phyloP scores from a whole-genome alignment of 2,888 invertebrate species.

The Drosophila greeni region DNA sequence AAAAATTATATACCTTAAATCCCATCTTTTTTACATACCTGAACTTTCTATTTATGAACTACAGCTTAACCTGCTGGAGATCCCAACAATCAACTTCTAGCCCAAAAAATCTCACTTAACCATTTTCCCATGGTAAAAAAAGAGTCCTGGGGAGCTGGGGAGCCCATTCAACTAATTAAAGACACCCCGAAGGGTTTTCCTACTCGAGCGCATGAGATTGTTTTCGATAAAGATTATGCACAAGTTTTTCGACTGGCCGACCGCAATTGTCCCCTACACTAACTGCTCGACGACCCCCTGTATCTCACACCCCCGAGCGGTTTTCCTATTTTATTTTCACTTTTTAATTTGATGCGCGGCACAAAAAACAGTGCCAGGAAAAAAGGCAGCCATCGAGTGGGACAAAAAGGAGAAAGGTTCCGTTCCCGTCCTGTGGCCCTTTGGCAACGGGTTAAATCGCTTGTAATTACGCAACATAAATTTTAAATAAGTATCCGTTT shows the following conservation, averaged over 20 bases:
- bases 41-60: neutral
- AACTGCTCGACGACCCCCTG: neutral
- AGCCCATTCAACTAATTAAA: constrained; percentile 56
- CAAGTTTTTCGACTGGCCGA: constrained; percentile 51
- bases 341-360: constrained; percentile 45
- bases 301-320: constrained; percentile 7
- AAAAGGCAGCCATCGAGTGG: constrained; percentile 13
- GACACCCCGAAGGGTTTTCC: constrained; percentile 21
- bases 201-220: constrained; percentile 50
- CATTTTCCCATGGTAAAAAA: neutral
- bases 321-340: constrained; percentile 36
- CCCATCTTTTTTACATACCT: too few relatives aligned
- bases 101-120: neutral
- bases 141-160: neutral
- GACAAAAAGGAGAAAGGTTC: constrained; percentile 13
- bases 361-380: constrained; percentile 17
- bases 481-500: constrained; percentile 75
- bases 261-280: constrained; percentile 26
- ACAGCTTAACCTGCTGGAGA: neutral
- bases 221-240: constrained; percentile 69
- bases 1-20: too few relatives aligned
- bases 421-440: constrained; percentile 26
- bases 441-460: constrained; percentile 71
- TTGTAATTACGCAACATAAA: constrained; percentile 75
- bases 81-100: neutral